These are phyloP conservation scores for Drosophila nigrodunni DNA, from an alignment of 1,140 invertebrate species.

Conservation along the genomic window DNA sequence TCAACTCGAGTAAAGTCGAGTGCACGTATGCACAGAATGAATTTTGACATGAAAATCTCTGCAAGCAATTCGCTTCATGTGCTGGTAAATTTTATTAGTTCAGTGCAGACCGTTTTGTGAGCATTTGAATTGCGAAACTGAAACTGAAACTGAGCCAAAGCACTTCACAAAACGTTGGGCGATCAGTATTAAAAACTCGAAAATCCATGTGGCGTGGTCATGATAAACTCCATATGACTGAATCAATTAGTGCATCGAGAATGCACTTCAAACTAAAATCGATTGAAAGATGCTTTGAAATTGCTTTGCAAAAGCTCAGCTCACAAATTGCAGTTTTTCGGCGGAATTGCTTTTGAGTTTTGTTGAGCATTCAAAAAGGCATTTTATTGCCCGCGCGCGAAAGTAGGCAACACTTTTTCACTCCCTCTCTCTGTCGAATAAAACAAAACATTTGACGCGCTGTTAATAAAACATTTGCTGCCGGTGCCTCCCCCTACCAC, in stretches of 20 bases:
- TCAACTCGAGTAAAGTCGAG: neutral
- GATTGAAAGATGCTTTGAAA: constrained; percentile 53
- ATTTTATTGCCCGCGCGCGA: constrained; percentile 33
- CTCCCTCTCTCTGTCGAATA: neutral
- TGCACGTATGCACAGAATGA: constrained; percentile 2
- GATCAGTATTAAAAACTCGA: constrained; percentile 19
- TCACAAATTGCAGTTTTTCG: constrained; percentile 22
- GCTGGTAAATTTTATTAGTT: constrained; percentile 8
- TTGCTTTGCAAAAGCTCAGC: constrained; percentile 1
- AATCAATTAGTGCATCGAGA: constrained; percentile 66
- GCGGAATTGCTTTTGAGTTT: constrained; percentile 8
- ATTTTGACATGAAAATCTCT: constrained; percentile 19
- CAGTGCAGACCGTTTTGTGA: constrained; percentile 1
- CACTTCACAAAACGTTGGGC: constrained; percentile 28
- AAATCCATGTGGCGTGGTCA: constrained; percentile 4
- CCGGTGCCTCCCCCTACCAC: neutral
- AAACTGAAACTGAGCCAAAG: constrained; percentile 26
- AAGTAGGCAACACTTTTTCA: constrained; percentile 51
- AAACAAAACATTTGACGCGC: neutral
- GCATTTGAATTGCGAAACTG: constrained; percentile 21
- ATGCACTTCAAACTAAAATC: constrained; percentile 59
- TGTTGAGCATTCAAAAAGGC: constrained; percentile 20
- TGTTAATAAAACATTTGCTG: constrained; percentile 20
- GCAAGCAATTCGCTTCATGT: neutral
- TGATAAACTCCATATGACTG: constrained; percentile 36